These are phyloP conservation scores for Otolemur crassicaudatus DNA, from an alignment of 2,797 vertebrate species.

Conservation along the genomic window DNA sequence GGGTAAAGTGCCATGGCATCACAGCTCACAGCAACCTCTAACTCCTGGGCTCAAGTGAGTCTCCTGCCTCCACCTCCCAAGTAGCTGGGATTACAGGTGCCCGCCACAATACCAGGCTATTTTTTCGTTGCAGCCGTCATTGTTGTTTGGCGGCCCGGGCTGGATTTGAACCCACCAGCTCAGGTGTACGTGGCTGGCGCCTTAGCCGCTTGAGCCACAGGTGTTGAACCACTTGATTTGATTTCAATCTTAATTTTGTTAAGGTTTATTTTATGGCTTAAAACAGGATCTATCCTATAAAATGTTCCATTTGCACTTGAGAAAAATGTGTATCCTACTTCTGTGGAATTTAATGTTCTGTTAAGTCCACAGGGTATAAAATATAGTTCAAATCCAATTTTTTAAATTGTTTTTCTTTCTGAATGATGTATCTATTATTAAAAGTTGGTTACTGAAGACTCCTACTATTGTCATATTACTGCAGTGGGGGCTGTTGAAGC, in stretches of 20 bases:
- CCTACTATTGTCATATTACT: not conserved
- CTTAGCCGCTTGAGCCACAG: no score
- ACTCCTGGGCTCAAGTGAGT: no score
- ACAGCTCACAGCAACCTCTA: no score
- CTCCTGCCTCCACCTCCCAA: no score
- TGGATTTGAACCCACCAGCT: no score
- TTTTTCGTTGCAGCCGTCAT: no score
- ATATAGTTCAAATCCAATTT: not conserved
- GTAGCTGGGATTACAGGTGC: no score
- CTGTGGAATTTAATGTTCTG: not conserved
- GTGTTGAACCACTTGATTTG: not conserved
- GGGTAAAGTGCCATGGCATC: no score
- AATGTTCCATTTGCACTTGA: not conserved
- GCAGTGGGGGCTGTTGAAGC: not conserved
- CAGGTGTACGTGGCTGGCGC: no score
- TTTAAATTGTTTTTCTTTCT: not conserved
- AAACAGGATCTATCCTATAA: not conserved
- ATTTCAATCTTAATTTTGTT: not conserved
- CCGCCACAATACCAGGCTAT: no score
- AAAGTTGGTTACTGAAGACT: not conserved
- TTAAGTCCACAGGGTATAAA: not conserved
- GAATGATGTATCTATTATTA: not conserved
- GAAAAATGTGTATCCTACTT: not conserved
- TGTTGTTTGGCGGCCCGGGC: no score
- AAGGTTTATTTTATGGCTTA: not conserved